These are phyloP conservation scores for Lypha dubia DNA, from an alignment of 2,888 invertebrate species.

Conservation along the genomic window DNA sequence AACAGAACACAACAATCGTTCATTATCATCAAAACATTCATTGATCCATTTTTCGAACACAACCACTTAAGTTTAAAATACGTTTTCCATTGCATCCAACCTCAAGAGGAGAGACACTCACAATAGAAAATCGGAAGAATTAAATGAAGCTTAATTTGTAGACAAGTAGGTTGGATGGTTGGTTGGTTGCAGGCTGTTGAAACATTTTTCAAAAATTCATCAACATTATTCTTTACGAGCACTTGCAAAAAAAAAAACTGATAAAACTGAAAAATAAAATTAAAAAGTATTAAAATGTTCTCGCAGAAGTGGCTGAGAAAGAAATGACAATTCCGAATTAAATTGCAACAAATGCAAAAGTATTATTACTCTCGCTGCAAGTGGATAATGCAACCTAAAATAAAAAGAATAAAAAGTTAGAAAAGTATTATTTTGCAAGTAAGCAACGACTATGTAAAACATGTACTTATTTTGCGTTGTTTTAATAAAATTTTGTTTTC, in stretches of 20 bases:
- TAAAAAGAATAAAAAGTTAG: background rate
- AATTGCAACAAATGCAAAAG: constrained; percentile 69
- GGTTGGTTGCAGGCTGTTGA: constrained; percentile 28
- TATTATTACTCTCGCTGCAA: constrained; percentile 43
- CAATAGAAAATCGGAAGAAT: constrained; percentile 63
- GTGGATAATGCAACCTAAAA: constrained; percentile 37
- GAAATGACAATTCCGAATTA: constrained; percentile 40
- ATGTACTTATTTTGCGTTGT: background rate
- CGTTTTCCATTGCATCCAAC: constrained; percentile 51
- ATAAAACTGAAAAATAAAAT: background rate
- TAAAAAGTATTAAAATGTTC: constrained; percentile 14
- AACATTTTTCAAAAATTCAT: constrained; percentile 47
- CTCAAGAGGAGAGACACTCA: constrained; percentile 43
- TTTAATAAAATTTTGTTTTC: no score
- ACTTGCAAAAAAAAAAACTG: constrained; percentile 30
- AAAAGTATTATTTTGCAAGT: background rate
- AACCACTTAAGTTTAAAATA: constrained; percentile 52
- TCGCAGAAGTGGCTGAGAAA: constrained; percentile 10
- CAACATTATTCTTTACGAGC: constrained; percentile 51
- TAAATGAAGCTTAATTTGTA: constrained; percentile 70
- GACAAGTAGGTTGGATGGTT: constrained; percentile 44
- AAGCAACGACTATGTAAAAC: background rate
- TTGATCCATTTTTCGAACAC: constrained; percentile 46
- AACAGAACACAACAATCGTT: constrained; percentile 27
- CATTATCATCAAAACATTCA: constrained; percentile 46